Evolutionary conservation across 2,113 vertebrate genomes (phyloP).

Genomic region (Thalassoma bifasciatum): DNA sequence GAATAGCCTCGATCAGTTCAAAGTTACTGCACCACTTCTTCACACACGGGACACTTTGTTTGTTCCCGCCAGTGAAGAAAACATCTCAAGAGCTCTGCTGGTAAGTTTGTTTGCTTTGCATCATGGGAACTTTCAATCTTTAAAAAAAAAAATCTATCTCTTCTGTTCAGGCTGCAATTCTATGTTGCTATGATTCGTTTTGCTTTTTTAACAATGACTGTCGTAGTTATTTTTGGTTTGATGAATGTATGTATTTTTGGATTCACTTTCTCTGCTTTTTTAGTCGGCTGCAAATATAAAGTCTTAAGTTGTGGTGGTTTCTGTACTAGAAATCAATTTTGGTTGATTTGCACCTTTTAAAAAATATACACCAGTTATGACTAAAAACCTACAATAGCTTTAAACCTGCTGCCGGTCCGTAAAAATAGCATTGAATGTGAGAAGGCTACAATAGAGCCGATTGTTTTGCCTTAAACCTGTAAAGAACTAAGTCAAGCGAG

Average conservation of each 20-base stretch:
- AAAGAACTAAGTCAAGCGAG: conserved; percentile 26
- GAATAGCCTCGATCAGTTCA: conserved; percentile 70
- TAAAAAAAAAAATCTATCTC: not conserved
- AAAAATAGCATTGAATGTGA: conserved; percentile 1
- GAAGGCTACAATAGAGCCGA: conserved; percentile 4
- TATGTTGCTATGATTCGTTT: not conserved
- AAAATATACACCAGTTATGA: not conserved
- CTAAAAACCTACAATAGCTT: not conserved
- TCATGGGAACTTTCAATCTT: not conserved
- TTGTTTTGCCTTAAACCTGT: conserved; percentile 47
- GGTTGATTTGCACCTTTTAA: not conserved
- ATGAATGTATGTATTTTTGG: not conserved
- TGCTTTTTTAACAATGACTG: too few species aligned
- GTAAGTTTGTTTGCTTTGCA: conserved; percentile 57
- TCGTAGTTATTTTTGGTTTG: not conserved
- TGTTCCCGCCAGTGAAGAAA: conserved; percentile 3
- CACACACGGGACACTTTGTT: conserved; percentile 47
- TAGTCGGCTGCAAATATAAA: not conserved
- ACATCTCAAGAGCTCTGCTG: conserved; percentile 34
- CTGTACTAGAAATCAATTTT: not conserved
- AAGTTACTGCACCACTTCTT: conserved; percentile 31
- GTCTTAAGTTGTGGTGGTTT: not conserved
- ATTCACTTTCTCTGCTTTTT: not conserved
- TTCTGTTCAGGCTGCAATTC: not conserved
- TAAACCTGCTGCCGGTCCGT: not conserved